Base-by-base conservation (phyloP, 2,113 vertebrate species). In the Labeo rohita region DNA sequence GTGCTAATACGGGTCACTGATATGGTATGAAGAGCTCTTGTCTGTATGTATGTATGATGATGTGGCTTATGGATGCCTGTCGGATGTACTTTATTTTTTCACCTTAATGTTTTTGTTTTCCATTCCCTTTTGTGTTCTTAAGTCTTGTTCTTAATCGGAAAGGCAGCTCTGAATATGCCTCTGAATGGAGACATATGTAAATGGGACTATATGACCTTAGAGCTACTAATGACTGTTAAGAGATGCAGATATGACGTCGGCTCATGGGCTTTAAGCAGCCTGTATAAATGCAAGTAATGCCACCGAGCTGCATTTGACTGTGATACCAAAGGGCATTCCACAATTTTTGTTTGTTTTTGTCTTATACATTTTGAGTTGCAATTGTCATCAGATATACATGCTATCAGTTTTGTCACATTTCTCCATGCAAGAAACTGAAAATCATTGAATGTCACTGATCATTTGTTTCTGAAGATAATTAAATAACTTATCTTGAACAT, bases 211-310 rank as follows among this genome's bases (percentile, higher is more conserved):
- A 77, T 90, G 88, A 84, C 84, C 88, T 90, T 88, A 90, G 90
- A 88, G 91, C 91, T 94, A 92, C 94, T 93, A 94, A 95, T 87
- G 68, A 88, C 91, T 90, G 85, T 92, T 87, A 73, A 15, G 52
- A 68, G 89, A 95, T 90, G 92, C 90, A 89, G 90, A 91, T 83
- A 94, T 95, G 94, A 95, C 75, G 93, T 93, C 92, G 92, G 89
- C 88, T 66, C 90, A 91, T 87, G 91, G 79, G 79, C 16, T 63
- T 34, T 65, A 39, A 87, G 68, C 36, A 54, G 66, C 66, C 63
- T 80, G 39, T 87, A 83, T 84, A 77, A 56, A 63, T 45, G 4
- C 49, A 34, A 15, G 13, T 65, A 80, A 75, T 39, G 82, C 68
- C 63, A 76, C 78, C 7, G 74, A 85, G 39, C 77, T 87, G 50